phyloP scores from a whole-genome alignment of 2,113 vertebrate genomes.

The Hymenochirus boettgeri region DNA sequence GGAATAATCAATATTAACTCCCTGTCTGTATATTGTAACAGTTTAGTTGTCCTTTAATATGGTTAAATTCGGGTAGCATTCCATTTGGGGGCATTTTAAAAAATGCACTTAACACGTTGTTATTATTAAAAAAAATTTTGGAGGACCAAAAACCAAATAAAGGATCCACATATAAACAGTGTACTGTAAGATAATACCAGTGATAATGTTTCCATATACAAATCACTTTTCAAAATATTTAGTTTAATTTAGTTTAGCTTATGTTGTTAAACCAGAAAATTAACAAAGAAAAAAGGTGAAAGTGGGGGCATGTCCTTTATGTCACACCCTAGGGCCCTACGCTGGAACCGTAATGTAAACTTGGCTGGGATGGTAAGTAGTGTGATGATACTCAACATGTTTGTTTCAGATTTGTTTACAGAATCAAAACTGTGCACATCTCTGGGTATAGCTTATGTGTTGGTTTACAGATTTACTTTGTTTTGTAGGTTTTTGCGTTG shows the following conservation, averaged over 20 bases:
- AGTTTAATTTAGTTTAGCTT: slow-evolving; percentile 43
- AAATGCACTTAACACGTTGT: no score
- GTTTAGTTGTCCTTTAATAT: no score
- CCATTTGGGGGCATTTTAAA: no score
- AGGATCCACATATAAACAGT: slow-evolving; percentile 24
- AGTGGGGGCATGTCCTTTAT: slow-evolving; percentile 32
- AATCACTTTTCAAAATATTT: slow-evolving; percentile 39
- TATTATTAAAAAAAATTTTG: no score
- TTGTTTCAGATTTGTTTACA: slow-evolving; percentile 34
- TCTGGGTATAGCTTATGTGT: slow-evolving; percentile 23
- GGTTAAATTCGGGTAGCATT: no score
- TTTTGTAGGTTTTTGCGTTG: neutral
- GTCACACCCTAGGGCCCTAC: slow-evolving; percentile 34
- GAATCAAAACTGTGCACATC: slow-evolving; percentile 11
- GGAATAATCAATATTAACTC: no score
- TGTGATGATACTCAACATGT: slow-evolving; percentile 23
- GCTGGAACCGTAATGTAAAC: slow-evolving; percentile 37
- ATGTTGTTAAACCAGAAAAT: slow-evolving; percentile 40
- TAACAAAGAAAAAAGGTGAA: slow-evolving; percentile 42
- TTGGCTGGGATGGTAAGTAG: slow-evolving; percentile 17
- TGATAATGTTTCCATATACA: slow-evolving; percentile 39
- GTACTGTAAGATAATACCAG: slow-evolving; percentile 37
- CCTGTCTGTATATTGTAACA: no score
- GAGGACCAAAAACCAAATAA: no score
- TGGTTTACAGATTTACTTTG: slow-evolving; percentile 12